Conservation (phyloP, 2,113 vertebrate species). For the Eulemur macaco region DNA sequence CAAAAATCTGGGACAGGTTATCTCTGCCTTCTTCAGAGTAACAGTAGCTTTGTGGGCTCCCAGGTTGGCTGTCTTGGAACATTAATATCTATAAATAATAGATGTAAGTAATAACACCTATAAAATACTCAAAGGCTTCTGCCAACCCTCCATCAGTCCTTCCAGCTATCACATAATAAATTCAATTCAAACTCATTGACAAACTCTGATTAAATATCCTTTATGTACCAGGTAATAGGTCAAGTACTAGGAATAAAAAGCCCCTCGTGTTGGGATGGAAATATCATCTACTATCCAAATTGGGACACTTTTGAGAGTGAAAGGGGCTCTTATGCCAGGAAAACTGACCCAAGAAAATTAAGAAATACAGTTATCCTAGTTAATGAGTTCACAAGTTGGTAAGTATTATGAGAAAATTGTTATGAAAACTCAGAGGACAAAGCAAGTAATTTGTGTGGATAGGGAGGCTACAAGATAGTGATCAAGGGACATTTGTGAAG, state of each 20-base stretch:
- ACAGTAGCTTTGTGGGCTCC: background rate
- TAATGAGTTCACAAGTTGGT: background rate
- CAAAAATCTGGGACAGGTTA: background rate
- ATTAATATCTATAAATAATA: conserved; percentile 17
- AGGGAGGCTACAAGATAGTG: background rate
- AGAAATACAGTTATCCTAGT: background rate
- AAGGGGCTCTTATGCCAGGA: background rate
- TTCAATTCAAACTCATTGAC: background rate
- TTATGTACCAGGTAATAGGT: background rate
- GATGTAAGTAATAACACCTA: background rate
- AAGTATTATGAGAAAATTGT: background rate
- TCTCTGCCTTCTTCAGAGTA: background rate
- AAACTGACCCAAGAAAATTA: background rate
- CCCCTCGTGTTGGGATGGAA: background rate
- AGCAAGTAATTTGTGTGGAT: background rate
- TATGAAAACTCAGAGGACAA: background rate
- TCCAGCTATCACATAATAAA: conserved; percentile 8
- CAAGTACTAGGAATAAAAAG: background rate
- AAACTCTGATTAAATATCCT: conserved; percentile 20
- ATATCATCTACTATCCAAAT: background rate
- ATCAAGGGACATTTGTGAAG: background rate
- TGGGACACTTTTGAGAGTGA: background rate
- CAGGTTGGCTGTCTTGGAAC: background rate
- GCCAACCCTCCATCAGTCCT: background rate
- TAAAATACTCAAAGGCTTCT: conserved; percentile 15